Evolutionary conservation across 2,888 invertebrate genomes (phyloP).

Genomic region (Epiblema foenella): DNA sequence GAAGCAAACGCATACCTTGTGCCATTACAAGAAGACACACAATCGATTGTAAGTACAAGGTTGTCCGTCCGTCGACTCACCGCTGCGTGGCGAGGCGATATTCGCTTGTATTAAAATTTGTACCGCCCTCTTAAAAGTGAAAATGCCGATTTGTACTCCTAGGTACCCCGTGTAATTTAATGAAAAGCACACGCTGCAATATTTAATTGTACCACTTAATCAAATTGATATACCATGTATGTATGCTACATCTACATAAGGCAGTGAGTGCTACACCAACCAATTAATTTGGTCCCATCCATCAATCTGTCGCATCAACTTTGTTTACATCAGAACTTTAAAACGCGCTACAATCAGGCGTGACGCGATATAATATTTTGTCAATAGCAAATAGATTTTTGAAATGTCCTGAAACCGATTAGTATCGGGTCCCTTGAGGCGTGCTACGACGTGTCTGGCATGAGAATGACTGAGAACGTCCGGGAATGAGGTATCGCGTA

Average conservation of each 20-base stretch:
- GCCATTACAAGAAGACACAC: too few species aligned
- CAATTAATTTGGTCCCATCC: constrained; percentile 8
- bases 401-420: constrained; percentile 28
- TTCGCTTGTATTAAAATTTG: too few species aligned
- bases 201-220: not conserved
- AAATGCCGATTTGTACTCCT: too few species aligned
- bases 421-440: constrained; percentile 21
- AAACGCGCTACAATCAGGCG: too few species aligned
- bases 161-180: too few species aligned
- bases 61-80: too few species aligned
- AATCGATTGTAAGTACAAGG: too few species aligned
- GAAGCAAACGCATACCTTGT: too few species aligned
- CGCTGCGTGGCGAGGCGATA: too few species aligned
- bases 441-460: constrained; percentile 29
- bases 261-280: not conserved
- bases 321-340: constrained; percentile 19
- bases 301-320: constrained; percentile 16
- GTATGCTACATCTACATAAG: not conserved
- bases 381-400: constrained; percentile 29
- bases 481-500: constrained; percentile 7
- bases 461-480: constrained; percentile 16
- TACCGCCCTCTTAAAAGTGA: not conserved
- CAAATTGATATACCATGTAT: constrained; percentile 6
- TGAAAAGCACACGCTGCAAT: not conserved
- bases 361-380: constrained; percentile 1